Base-by-base conservation (phyloP, 2,888 invertebrate species). In the Trilocha varians region DNA sequence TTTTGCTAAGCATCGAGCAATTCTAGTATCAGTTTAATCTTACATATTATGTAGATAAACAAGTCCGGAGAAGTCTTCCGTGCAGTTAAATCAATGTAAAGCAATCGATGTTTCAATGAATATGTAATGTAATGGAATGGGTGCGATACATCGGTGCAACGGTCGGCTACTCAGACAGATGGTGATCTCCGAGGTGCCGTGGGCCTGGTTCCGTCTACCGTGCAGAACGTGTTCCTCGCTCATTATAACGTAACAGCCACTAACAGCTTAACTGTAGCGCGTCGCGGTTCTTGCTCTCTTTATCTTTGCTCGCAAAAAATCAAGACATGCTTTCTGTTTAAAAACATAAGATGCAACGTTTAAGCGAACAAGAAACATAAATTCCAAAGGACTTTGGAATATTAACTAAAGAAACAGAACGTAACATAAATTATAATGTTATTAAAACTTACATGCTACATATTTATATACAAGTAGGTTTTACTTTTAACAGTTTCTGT, bases 231-330 rank as follows among this genome's bases (percentile, higher is more conserved):
- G 56, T 44, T 48, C 54, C 48, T 48, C 50, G 57, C 45, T 61
- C 63, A 65, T 65, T 65, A 61, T 58, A 67, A 64, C 66, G 59
- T 64, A 65, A 66, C 55, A 40, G 36, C 37, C 38, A 65, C 58
- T 64, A 65, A 66, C 55, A 40, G 36, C 37, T 40, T 78, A 76
- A 77, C 77, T 74, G 78, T 77, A 70, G 58, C 50, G 37, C 66
- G 72, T 75, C 65, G 58, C 77, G 73, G 67, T 72, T 55, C 53
- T 50, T 65, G 70, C 60, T 45, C 50, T 43, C 41, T 44, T 25
- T 46, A 49, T 43, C 48, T 45, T 37, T 25, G 16, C 32, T 18
- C 42, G 42, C 40, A 43, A 43, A 37, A 43, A 43, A 34, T 34
- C 15, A 36, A 16, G 16, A 15, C 34, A 13, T 14, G n/a, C 15